Conservation (phyloP, 2,888 invertebrate genomes). For the Oscheius onirici region DNA sequence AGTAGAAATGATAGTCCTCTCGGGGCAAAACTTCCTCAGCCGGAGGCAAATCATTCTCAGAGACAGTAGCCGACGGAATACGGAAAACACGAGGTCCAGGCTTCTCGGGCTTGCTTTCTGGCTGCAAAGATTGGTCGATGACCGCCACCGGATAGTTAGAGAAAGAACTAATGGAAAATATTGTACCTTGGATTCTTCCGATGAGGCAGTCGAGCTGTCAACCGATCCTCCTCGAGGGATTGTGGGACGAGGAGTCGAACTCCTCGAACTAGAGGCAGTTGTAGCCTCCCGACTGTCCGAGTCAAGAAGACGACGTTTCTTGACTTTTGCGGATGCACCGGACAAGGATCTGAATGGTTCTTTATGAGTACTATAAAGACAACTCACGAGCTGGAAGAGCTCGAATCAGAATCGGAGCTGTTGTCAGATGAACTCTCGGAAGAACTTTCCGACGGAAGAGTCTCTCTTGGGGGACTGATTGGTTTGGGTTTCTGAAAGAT, state of each 20-base stretch:
- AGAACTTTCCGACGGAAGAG: neutral
- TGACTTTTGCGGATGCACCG: neutral
- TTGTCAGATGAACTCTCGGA: neutral
- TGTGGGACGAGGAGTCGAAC: no score
- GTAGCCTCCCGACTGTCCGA: no score
- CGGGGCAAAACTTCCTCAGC: conserved; percentile 8
- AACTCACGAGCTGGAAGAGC: neutral
- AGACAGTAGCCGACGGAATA: conserved; percentile 23
- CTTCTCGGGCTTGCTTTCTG: no score
- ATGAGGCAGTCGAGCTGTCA: no score
- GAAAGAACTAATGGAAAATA: no score
- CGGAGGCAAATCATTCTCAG: conserved; percentile 15
- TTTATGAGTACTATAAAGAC: no score
- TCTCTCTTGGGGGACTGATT: neutral
- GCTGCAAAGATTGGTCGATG: no score
- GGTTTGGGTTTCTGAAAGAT: neutral
- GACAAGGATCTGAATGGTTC: no score
- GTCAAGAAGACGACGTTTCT: neutral
- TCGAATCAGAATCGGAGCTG: neutral
- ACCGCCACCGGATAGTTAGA: no score
- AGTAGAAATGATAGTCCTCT: conserved; percentile 28
- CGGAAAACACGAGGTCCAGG: conserved; percentile 3
- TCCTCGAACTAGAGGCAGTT: no score
- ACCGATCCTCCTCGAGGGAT: no score
- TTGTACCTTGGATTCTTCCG: no score